Conservation (phyloP, 2,797 vertebrate species). For the Enoplosus armatus region DNA sequence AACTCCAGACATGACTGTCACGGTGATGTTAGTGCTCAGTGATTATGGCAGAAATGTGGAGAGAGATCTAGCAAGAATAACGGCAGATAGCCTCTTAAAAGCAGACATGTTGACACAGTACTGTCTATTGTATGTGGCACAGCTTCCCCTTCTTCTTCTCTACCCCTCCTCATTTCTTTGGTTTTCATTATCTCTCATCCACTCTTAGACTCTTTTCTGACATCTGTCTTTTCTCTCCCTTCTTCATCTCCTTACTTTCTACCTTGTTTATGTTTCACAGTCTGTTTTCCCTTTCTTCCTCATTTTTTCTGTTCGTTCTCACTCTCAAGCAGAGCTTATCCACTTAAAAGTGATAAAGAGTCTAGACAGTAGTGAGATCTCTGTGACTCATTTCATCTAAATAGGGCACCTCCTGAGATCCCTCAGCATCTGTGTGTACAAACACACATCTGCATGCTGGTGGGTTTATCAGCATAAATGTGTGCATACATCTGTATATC, state of each 20-base stretch:
- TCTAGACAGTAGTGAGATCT: constrained; percentile 58
- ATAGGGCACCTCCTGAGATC: constrained; percentile 45
- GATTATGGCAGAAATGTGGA: constrained; percentile 9
- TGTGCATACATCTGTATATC: constrained; percentile 14
- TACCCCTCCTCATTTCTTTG: background rate
- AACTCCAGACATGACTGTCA: background rate
- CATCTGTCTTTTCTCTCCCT: background rate
- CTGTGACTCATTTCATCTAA: constrained; percentile 57
- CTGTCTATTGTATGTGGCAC: background rate
- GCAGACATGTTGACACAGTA: constrained; percentile 10
- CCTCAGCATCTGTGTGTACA: constrained; percentile 1
- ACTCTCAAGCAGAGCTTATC: constrained; percentile 14
- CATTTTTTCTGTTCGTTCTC: background rate
- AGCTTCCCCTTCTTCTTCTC: background rate
- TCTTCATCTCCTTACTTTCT: background rate
- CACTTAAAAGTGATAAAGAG: constrained; percentile 39
- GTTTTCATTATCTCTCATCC: constrained; percentile 11
- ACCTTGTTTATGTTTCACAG: background rate
- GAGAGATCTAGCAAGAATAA: constrained; percentile 10
- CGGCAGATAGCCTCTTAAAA: background rate
- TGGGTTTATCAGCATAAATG: constrained; percentile 23
- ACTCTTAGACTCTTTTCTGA: background rate
- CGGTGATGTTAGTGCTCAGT: constrained; percentile 1
- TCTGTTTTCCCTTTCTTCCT: constrained; percentile 19
- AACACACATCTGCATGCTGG: constrained; percentile 36